Base-by-base conservation (phyloP, 2,113 vertebrate genomes). In the Xenopus tropicalis region DNA sequence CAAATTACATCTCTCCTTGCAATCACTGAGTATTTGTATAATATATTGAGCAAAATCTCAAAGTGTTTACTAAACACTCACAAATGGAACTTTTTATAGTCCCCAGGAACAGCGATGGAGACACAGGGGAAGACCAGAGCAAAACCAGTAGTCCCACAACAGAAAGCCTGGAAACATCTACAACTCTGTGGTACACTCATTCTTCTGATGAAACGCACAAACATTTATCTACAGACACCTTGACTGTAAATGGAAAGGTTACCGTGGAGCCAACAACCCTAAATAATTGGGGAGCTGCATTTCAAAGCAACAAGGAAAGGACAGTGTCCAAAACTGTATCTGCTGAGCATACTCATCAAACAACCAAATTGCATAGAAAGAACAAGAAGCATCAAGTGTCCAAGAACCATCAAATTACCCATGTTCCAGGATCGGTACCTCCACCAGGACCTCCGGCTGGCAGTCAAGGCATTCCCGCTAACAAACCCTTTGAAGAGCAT, bases 381-480 rank as follows among this genome's bases (percentile, higher is more conserved):
- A 61, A 44, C 43, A 74, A 61, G 44, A 74, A 67, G 19, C 72
- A 75, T 62, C 52, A 65, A 22, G 14, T 12, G 56, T 42, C 65
- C 24, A 62, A 46, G 11, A 68, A 51, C n/a, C 72, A 75, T n/a
- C 72, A 67, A 3, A 42, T 17, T 5, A 51, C 37, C 21, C 54
- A 67, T 10, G n/a, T 68, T 4, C 44, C n/a, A 37, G 56, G 37
- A 14, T 37, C 57, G 0, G 57, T 61, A 11, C 46, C 23, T n/a
- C 44, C 56, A 24, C 43, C 56, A 11, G 72, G 46, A 62, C 65
- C 56, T 64, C 14, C 79, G 48, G 82, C 24, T 17, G 71, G 51
- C 52, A 20, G 61, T 22, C 48, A 66, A 51, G 79, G 64, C 4
- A 62, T 72, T 69, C 63, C 79, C 17, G 67, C 70, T 14, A 46